Base-by-base conservation (phyloP, 2,888 invertebrate species). In the Tholera decimalis region DNA sequence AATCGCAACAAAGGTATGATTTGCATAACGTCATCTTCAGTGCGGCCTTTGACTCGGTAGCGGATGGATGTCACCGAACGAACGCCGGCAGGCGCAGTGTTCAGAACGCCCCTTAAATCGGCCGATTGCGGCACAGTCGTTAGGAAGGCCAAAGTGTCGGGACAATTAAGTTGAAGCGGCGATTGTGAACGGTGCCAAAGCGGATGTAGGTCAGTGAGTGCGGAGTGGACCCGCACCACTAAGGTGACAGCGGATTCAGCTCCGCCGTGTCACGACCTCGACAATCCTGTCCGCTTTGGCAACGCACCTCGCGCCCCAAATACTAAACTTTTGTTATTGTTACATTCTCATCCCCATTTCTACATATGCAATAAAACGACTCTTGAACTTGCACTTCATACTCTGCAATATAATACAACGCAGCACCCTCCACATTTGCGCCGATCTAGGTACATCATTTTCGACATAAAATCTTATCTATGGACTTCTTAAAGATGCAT, bases 121-220 rank as follows among this genome's bases (percentile, higher is more conserved):
- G 88, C 90, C 92, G 94, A 93, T 93, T 94, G 94, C 93, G 88
- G 92, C 92, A 89, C 91, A 91, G 91, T 95, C 94, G 94, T 95
- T 95, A 95, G 93, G 93, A 92, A 90, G 90, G 92, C 89, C 92
- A 89, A 91, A 95, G 95, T 95, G 95, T 93, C 94, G 93, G 91
- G 90, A 95, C 94, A 95, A 95, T 95, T 95, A 95, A 95, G 94
- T 93, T 94, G 94, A 94, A 95, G 95, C 95, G 93, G 92, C 87
- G 94, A 95, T 94, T 94, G 95, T 93, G 93, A 93, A 87, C 95
- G 90, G 90, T 95, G 95, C 95, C 95, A 95, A 95, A 93, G 93
- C 94, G 92, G 92, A 95, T 94, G 88, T 95, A 95, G 95, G 95
- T 95, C 95, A 95, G 91, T 89, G 87, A 85, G 89, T 83, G 88